phyloP scores from a whole-genome alignment of 2,113 vertebrate genomes.

The Hydropotes inermis region DNA sequence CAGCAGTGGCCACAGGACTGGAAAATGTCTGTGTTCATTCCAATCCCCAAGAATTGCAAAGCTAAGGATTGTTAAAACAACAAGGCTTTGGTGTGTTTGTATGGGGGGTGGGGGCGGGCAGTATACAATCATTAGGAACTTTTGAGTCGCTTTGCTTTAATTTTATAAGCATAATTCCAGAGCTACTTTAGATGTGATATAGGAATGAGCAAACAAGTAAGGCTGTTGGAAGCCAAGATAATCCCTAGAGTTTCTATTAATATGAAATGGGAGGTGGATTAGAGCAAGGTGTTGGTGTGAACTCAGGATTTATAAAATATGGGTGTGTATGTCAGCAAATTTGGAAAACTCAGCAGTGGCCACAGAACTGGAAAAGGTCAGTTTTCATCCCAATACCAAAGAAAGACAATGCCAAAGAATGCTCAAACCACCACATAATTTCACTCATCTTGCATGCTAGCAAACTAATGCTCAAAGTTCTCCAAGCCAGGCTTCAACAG shows the following conservation, averaged over 20 bases:
- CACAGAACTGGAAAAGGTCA: background rate
- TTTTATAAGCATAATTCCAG: background rate
- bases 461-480: background rate
- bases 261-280: background rate
- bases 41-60: background rate
- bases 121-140: background rate
- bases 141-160: background rate
- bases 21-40: background rate
- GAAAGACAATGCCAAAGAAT: background rate
- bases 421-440: background rate
- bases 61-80: background rate
- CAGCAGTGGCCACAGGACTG: background rate
- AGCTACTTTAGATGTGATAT: background rate
- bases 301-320: background rate
- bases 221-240: background rate
- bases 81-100: background rate
- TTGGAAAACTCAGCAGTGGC: background rate
- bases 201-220: background rate
- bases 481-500: background rate
- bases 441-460: background rate
- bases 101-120: fast-evolving
- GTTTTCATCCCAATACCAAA: background rate
- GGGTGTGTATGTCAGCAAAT: background rate
- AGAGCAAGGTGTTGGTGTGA: background rate
- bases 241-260: background rate